Conservation (phyloP, 2,888 invertebrate genomes). For the Catocala fraxini region DNA sequence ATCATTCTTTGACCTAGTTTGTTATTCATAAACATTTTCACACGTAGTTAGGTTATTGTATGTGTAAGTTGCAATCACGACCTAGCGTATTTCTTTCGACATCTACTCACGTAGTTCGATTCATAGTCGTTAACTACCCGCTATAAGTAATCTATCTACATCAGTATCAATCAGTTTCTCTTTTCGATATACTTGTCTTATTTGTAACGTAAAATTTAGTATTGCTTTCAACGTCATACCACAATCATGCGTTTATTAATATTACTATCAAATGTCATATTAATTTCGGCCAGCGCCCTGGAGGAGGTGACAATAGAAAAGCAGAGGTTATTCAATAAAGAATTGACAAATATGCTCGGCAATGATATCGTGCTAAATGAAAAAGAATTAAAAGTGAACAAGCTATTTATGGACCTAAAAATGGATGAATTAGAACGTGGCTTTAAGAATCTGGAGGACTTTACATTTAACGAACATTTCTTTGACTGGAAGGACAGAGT, state of each 20-base stretch:
- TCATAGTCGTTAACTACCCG: too few relatives aligned
- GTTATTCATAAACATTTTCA: too few relatives aligned
- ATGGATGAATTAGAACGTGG: constrained; percentile 80
- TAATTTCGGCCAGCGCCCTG: constrained; percentile 26
- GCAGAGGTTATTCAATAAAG: constrained; percentile 78
- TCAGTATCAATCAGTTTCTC: too few relatives aligned
- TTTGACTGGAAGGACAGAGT: constrained; percentile 88
- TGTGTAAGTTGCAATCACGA: too few relatives aligned
- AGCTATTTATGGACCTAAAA: constrained; percentile 88
- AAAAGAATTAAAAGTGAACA: constrained; percentile 86
- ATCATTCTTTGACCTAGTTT: too few relatives aligned
- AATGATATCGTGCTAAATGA: constrained; percentile 81
- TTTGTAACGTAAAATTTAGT: too few relatives aligned
- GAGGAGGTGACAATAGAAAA: constrained; percentile 65
- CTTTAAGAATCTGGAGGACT: constrained; percentile 65
- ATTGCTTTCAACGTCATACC: neutral
- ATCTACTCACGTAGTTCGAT: too few relatives aligned
- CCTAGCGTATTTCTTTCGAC: too few relatives aligned
- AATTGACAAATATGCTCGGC: constrained; percentile 83
- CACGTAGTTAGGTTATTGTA: too few relatives aligned
- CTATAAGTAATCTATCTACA: too few relatives aligned
- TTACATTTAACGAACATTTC: constrained; percentile 90
- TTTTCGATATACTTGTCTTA: too few relatives aligned
- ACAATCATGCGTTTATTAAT: constrained; percentile 22
- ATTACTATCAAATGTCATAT: constrained; percentile 33